Evolutionary conservation across 1,140 invertebrate genomes (phyloP).

Genomic region (Temnothorax nylanderi): DNA sequence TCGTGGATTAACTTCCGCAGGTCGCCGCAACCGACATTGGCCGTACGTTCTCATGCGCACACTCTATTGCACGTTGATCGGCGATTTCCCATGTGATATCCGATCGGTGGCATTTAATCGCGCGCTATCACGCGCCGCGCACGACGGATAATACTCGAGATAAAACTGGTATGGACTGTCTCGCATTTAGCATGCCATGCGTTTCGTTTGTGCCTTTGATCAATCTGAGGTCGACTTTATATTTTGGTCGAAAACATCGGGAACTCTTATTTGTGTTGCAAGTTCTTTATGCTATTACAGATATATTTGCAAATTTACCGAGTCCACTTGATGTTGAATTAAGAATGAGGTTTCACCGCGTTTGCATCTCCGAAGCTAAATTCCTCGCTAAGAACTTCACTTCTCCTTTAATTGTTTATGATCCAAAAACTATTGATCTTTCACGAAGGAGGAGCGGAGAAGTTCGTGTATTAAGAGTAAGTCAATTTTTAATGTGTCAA

Average conservation of each 20-base stretch:
- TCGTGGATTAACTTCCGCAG: slow-evolving; percentile 38
- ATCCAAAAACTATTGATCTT: not conserved
- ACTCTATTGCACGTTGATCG: slow-evolving; percentile 12
- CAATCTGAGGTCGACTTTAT: not conserved
- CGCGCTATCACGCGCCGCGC: not conserved
- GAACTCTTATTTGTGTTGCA: not conserved
- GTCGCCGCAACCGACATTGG: not conserved
- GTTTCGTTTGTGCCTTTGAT: not conserved
- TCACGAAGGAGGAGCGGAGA: not conserved
- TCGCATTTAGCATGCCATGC: not conserved
- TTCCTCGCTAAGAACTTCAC: not conserved
- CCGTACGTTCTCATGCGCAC: not conserved
- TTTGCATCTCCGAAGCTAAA: slow-evolving; percentile 2
- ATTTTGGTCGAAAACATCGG: not conserved
- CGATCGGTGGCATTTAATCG: slow-evolving; percentile 7
- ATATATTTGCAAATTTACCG: not conserved
- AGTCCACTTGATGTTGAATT: not conserved
- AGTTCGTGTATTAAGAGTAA: not conserved
- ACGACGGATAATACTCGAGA: not conserved
- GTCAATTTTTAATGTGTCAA: not conserved
- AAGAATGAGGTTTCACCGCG: not conserved
- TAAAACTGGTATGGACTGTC: not conserved
- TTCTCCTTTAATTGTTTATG: not conserved
- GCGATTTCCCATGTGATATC: not conserved
- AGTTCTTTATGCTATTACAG: not conserved